Conservation (phyloP, 2,113 vertebrate species). For the Ursus arctos region DNA sequence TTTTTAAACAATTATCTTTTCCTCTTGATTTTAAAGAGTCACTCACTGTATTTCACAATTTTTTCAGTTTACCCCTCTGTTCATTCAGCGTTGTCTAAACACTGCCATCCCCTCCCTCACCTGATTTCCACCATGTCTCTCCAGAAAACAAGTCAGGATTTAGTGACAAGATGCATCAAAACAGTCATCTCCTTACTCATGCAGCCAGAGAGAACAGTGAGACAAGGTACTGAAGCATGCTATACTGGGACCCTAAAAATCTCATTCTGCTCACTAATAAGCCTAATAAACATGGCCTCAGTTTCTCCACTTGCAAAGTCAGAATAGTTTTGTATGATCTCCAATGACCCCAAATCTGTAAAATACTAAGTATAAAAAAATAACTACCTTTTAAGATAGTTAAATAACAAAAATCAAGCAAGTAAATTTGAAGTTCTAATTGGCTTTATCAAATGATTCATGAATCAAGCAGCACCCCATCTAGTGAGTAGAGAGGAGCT, state of each 20-base stretch:
- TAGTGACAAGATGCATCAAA: neutral
- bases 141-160: neutral
- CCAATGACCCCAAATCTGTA: neutral
- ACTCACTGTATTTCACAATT: neutral
- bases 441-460: neutral
- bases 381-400: neutral
- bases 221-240: accelerated
- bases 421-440: neutral
- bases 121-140: neutral
- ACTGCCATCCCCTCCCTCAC: neutral
- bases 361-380: neutral
- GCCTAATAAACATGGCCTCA: neutral
- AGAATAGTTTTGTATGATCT: neutral
- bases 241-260: neutral
- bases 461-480: neutral
- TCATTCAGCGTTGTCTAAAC: neutral
- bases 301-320: neutral
- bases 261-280: neutral
- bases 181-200: neutral
- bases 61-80: neutral
- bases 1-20: neutral
- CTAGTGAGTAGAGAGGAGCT: neutral
- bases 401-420: neutral
- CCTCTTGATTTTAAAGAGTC: neutral
- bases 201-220: no score